Evolutionary conservation across 2,797 vertebrate species (phyloP).

Genomic region (Monodelphis domestica): DNA sequence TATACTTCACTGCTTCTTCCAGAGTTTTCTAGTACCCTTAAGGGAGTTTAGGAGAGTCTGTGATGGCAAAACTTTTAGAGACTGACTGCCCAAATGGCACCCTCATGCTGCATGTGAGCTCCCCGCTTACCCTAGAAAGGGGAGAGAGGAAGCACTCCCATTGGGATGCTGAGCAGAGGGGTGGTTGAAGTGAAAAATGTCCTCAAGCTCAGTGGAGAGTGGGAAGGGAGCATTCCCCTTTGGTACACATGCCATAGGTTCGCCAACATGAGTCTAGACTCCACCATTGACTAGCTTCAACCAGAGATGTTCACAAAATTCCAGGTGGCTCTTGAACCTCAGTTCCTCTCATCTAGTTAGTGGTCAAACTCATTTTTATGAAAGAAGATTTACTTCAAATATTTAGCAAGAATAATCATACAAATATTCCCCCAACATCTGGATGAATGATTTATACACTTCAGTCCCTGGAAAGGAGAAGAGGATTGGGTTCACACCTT

Average conservation of each 20-base stretch:
- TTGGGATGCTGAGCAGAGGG: too few relatives aligned
- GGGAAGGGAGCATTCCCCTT: too few relatives aligned
- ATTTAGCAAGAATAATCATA: background rate
- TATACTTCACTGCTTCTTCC: background rate
- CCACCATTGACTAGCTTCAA: background rate
- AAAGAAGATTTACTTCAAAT: background rate
- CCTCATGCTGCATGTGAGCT: too few relatives aligned
- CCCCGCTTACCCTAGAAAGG: too few relatives aligned
- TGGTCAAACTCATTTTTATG: background rate
- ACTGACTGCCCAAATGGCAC: too few relatives aligned
- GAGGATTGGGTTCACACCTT: background rate
- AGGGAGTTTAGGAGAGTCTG: background rate
- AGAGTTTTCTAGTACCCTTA: background rate
- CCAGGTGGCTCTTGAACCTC: background rate
- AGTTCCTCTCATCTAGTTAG: background rate
- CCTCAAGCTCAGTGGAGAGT: too few relatives aligned
- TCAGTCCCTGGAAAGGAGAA: background rate
- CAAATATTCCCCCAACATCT: background rate
- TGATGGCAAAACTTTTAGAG: too few relatives aligned
- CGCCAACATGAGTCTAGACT: too few relatives aligned
- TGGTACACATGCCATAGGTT: too few relatives aligned
- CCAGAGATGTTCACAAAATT: background rate
- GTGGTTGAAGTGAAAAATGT: too few relatives aligned
- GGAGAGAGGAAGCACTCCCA: too few relatives aligned
- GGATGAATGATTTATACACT: background rate